Conservation (phyloP, 23 tunicate genomes). For the Botrylloides violaceus region DNA sequence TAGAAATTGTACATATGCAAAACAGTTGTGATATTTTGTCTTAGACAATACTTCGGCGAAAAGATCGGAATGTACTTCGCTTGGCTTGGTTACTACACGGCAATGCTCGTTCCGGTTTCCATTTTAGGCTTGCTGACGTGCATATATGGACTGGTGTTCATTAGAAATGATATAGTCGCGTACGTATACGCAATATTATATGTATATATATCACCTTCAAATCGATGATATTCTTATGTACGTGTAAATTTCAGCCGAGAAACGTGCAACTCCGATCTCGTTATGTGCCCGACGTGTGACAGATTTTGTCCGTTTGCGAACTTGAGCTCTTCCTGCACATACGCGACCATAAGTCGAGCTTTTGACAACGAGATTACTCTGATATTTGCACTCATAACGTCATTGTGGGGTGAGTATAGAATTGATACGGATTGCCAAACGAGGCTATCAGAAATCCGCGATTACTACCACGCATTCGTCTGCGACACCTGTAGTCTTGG, state of each 20-base stretch:
- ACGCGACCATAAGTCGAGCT: conserved; percentile 18
- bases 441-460: too few species aligned
- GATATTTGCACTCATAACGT: conserved; percentile 32
- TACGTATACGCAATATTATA: too few species aligned
- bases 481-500: too few species aligned
- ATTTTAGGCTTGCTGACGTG: conserved; percentile 13
- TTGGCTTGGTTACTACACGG: conserved; percentile 46
- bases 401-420: conserved; percentile 26
- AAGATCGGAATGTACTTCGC: conserved; percentile 37
- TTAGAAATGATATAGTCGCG: conserved; percentile 9
- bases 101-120: conserved; percentile 32
- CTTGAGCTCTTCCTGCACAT: conserved; percentile 38
- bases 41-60: conserved; percentile 31
- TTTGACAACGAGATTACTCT: conserved; percentile 33
- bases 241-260: conserved; percentile 8
- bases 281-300: conserved; percentile 38
- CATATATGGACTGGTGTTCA: conserved; percentile 8
- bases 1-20: neutral
- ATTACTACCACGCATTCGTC: too few species aligned
- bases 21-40: neutral
- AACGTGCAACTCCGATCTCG: conserved; percentile 27
- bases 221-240: neutral
- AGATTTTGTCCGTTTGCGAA: conserved; percentile 28
- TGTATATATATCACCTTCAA: too few species aligned
- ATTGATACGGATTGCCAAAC: too few species aligned